Evolutionary conservation across 1,140 invertebrate species (phyloP), one percentile per base, ranked within the genome.

Genomic region (Mactra quadrangularis): DNA sequence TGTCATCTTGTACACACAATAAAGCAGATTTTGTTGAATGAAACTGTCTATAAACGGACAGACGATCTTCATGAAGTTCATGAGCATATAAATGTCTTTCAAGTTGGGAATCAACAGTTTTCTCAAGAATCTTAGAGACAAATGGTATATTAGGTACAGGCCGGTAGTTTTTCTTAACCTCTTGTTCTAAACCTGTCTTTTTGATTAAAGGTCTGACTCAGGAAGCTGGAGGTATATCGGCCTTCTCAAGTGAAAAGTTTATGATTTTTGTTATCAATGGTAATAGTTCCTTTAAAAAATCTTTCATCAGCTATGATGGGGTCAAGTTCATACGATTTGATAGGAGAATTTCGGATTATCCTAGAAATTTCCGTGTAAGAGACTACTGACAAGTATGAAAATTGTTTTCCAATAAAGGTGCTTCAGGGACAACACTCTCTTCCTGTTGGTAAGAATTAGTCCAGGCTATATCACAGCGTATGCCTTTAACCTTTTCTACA

Each of bases 1-100:
- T 78, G 22, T 74, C 53, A 57, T 38, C 57, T 41, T 74, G 75
- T n/a, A 66, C 75, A n/a, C n/a, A 35, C 68, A 53, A 19, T 52
- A 64, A 29, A 0, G 47, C 75, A 1, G 60, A 53, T 33, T 78
- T 62, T 7, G 75, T 66, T 0, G 62, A 66, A n/a, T 78, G 45
- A 35, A 78, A 64, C 33, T 55, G 19, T 38, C n/a, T 25, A 7
- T 74, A 74, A 31, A 52, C 71, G 19, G 50, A 74, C 35, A 33
- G 71, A 33, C 57, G 50, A 19, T 35, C 22, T 27, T 74, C 50
- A 22, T 31, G 35, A 6, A 74, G 31, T 6, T 35, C 57, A 45
- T 74, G 38, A 33, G 22, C 11, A 33, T 6, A n/a, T 64, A 41
- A 55, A 9, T 50, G 45, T 17, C n/a, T 50, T 35, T 72, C 68